Base-by-base conservation (phyloP, 2,113 vertebrate genomes). In the Catharus minimus region DNA sequence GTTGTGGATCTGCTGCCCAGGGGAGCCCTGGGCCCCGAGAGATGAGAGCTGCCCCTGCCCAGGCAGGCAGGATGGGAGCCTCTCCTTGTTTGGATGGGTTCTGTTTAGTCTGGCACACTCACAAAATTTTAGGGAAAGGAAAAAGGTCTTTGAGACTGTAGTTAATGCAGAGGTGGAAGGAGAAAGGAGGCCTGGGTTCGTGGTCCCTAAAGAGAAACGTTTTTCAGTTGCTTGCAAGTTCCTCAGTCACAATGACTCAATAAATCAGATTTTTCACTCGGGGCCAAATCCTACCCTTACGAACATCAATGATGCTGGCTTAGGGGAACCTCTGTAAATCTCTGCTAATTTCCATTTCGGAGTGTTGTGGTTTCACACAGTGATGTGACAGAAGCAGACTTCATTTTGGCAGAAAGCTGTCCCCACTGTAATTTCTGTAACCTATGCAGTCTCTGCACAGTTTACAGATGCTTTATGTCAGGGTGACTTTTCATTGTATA, bases 311-410 rank as follows among this genome's bases (percentile, higher is more conserved):
- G 83, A 39, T 64, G 23, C 58, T 26, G 62, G 83, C 62, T 90
- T 93, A 82, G 64, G 72, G 82, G 85, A 88, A 89, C 86, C 78
- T 85, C 73, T 84, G 88, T 84, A 89, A 95, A 94, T 88, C 88
- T 95, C 93, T 84, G 47, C 62, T 94, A 77, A 87, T 92, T 95
- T 95, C 65, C 68, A 93, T 93, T 93, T 85, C 7, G 82, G 81
- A 87, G 47, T 26, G 36, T 38, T 92, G 86, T 76, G 86, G 86
- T 89, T 96, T 93, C 56, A 89, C 55, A 78, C 62, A 66, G 58
- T 44, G 83, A 89, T 89, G 71, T 89, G 84, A 95, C 86, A 76
- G 81, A 73, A 92, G 77, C 79, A 87, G 87, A 67, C 75, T 84
- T 94, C 88, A 78, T 89, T 93, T 89, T 91, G 91, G 88, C 79